Evolutionary conservation across 1,140 invertebrate species (phyloP).

Genomic region (Stenopsyche tienmushanensis): DNA sequence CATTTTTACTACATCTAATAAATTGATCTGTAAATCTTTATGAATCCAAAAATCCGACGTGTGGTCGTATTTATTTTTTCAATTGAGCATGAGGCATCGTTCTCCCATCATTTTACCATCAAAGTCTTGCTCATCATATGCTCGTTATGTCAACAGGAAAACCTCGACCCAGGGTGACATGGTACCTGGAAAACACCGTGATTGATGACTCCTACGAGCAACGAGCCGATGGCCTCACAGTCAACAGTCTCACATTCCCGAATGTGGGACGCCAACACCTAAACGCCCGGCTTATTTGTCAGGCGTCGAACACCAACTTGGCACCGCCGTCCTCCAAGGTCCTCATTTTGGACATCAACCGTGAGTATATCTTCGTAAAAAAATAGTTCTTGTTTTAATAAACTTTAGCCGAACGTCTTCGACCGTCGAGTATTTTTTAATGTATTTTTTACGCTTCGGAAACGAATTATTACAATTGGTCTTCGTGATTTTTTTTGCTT

Average conservation of each 20-base stretch:
- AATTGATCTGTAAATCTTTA: too few species aligned
- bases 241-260: slow-evolving; percentile 75
- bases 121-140: neutral
- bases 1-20: too few species aligned
- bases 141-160: slow-evolving; percentile 59
- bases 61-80: too few species aligned
- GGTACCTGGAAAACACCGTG: slow-evolving; percentile 80
- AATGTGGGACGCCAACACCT: slow-evolving; percentile 76
- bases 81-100: too few species aligned
- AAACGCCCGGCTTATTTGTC: slow-evolving; percentile 75
- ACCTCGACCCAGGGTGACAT: slow-evolving; percentile 75
- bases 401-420: too few species aligned
- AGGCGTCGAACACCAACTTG: slow-evolving; percentile 84
- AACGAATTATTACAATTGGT: too few species aligned
- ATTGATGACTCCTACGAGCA: slow-evolving; percentile 80
- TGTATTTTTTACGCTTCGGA: too few species aligned
- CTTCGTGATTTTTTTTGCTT: too few species aligned
- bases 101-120: neutral
- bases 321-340: slow-evolving; percentile 70
- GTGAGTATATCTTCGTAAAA: slow-evolving; percentile 74
- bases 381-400: too few species aligned
- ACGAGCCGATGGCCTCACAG: slow-evolving; percentile 65
- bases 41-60: too few species aligned
- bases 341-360: slow-evolving; percentile 80
- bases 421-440: too few species aligned